Evolutionary conservation across 2,888 invertebrate species (phyloP).

Genomic region (Cordilura impudica): DNA sequence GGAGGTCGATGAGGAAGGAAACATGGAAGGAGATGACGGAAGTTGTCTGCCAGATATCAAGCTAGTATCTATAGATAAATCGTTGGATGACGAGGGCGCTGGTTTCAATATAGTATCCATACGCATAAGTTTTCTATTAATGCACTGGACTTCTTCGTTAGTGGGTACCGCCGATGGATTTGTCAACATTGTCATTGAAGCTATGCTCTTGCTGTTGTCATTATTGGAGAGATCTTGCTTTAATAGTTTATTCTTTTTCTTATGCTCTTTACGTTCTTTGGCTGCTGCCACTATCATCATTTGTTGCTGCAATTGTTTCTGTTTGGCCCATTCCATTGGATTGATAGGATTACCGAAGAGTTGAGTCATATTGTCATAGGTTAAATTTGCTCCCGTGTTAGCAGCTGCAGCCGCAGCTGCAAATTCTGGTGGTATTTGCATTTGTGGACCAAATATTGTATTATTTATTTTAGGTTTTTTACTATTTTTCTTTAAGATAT

Average conservation of each 20-base stretch:
- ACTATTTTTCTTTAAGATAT: conserved; percentile 59
- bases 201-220: conserved; percentile 38
- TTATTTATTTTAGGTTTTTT: conserved; percentile 64
- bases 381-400: conserved; percentile 26
- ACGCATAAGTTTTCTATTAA: conserved; percentile 79
- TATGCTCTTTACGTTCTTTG: conserved; percentile 71
- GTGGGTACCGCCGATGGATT: conserved; percentile 54
- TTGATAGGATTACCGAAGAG: conserved; percentile 47
- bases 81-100: conserved; percentile 66
- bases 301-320: conserved; percentile 56
- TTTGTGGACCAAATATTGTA: conserved; percentile 34
- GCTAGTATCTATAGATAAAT: conserved; percentile 50
- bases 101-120: conserved; percentile 69
- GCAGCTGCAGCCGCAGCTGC: conserved; percentile 7
- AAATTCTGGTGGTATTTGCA: conserved; percentile 50
- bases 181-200: conserved; percentile 13
- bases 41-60: conserved; percentile 45
- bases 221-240: conserved; percentile 38
- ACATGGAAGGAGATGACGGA: conserved; percentile 31
- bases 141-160: conserved; percentile 68
- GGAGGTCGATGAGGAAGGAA: conserved; percentile 16
- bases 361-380: conserved; percentile 49
- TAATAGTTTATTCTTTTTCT: conserved; percentile 66
- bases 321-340: conserved; percentile 55
- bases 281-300: conserved; percentile 55